Conservation (phyloP, 2,113 vertebrate species). For the Copsychus sechellarum region DNA sequence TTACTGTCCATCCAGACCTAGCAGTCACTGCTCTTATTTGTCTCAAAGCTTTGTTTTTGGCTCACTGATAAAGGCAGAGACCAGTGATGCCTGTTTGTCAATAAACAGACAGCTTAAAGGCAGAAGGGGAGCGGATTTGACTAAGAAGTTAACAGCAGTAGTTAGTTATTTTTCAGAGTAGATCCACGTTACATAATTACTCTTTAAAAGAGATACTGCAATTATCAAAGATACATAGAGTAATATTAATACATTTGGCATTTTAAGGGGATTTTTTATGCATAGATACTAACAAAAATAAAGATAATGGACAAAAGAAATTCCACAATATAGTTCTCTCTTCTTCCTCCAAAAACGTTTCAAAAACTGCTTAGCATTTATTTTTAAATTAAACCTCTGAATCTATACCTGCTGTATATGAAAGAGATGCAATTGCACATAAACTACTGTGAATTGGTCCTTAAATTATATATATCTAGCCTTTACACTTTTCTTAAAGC, state of each 20-base stretch:
- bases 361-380: neutral
- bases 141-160: neutral
- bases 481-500: neutral
- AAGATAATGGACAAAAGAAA: neutral
- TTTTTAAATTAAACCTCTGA: neutral
- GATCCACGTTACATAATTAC: neutral
- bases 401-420: neutral
- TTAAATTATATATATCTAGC: neutral
- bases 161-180: neutral
- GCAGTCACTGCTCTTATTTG: neutral
- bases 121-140: neutral
- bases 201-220: neutral
- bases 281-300: neutral
- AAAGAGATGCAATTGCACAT: neutral
- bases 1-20: neutral
- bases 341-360: neutral
- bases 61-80: neutral
- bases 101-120: neutral
- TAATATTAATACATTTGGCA: neutral
- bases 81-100: neutral
- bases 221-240: neutral
- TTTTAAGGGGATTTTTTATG: neutral
- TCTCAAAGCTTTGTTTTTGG: neutral
- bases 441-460: neutral
- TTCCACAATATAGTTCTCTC: neutral